phyloP scores from a whole-genome alignment of 2,797 vertebrate species.

The Enteromius trimaculatus region DNA sequence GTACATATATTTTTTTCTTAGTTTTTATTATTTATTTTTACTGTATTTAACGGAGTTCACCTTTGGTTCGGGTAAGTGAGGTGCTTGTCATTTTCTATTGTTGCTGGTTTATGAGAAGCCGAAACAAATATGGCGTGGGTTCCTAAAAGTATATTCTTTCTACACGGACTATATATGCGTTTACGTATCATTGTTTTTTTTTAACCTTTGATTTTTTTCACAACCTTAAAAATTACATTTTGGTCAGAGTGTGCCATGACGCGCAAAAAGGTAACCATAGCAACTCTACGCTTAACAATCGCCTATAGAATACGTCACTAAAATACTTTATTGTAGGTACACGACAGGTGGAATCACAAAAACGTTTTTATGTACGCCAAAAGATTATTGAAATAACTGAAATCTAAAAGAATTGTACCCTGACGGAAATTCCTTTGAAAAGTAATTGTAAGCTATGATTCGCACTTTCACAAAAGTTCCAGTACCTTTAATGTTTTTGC shows the following conservation, averaged over 20 bases:
- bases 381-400: not conserved
- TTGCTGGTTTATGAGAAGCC: not conserved
- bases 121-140: not conserved
- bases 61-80: conserved; percentile 50
- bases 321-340: not conserved
- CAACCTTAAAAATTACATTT: too few species aligned
- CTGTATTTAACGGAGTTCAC: conserved; percentile 12
- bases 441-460: not conserved
- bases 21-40: not conserved
- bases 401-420: not conserved
- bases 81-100: not conserved
- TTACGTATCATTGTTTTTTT: not conserved
- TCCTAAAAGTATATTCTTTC: not conserved
- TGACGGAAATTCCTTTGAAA: not conserved
- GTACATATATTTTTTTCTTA: not conserved
- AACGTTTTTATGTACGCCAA: not conserved
- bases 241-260: not conserved
- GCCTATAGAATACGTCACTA: not conserved
- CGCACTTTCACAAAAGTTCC: not conserved
- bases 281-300: not conserved
- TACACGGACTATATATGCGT: not conserved
- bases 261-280: not conserved
- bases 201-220: not conserved
- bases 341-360: not conserved
- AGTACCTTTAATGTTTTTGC: not conserved